Evolutionary conservation across 2,888 invertebrate species (phyloP), one percentile per base, ranked within the genome.

Genomic region (Chydorus sphaericus): DNA sequence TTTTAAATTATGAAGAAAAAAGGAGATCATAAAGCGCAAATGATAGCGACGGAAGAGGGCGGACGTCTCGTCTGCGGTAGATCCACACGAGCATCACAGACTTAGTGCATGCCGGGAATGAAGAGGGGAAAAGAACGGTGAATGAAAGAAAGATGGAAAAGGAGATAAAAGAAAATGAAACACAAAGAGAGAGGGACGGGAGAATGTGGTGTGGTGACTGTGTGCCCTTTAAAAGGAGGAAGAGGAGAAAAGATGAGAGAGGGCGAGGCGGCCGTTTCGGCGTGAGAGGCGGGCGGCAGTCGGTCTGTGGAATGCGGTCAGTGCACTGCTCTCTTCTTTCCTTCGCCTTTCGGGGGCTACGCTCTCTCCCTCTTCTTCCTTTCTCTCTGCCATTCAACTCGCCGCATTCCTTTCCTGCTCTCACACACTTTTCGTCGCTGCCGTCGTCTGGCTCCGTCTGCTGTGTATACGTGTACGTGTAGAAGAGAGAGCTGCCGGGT

Each of bases 281-380:
- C 66, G 66, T 66, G 62, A 63, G 65, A n/a, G n/a, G n/a, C n/a
- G n/a, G n/a, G 66, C 65, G 67, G 65, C 66, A 68, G 63, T 65
- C 36, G 49, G 58, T 77, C 74, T 76, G 76, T 78, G 78, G 78
- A 77, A 78, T 77, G 76, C 73, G 72, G 75, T 76, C 76, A 30
- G 33, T 52, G 48, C 52, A 39, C 26, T 36, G 48, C 49, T 38
- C 56, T 48, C 55, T n/a, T 50, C 55, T 48, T 54, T 56, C 54
- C 56, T 56, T 48, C 54, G 51, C 33, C 48, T 54, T 33, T 56
- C 54, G 56, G 54, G 56, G 57, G 57, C 57, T 51, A 48, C 49
- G 33, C 49, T 44, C 54, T 54, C 54, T 44, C 18, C 31, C 44
- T 48, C 56, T 54, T 51, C 60, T 61, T 20, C 20, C 23, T 11